A percentile compares a stretch with the other conserved stretches of the same genome.
phyloP scores from a whole-genome alignment of 2,113 vertebrate species.

The Platichthys flesus region DNA sequence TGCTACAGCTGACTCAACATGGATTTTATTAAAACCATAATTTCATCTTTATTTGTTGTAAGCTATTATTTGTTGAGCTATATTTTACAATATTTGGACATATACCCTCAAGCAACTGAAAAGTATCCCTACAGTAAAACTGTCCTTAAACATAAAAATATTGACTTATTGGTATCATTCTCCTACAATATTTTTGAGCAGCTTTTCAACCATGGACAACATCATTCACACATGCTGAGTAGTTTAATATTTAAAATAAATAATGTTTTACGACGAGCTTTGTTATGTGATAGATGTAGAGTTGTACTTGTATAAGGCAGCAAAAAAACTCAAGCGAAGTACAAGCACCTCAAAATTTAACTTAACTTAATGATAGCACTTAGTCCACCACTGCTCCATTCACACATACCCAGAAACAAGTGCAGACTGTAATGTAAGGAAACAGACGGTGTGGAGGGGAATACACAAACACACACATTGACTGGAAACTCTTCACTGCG shows the following conservation, averaged over 20 bases:
- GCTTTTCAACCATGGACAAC: neutral
- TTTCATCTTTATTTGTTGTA: too few relatives aligned
- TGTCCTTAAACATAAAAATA: too few relatives aligned
- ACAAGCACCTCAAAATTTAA: neutral
- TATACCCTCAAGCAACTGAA: too few relatives aligned
- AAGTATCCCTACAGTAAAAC: too few relatives aligned
- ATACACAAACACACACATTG: neutral
- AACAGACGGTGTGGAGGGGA: neutral
- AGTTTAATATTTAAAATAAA: too few relatives aligned
- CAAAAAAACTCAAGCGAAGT: neutral
- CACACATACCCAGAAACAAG: neutral
- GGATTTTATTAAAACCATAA: too few relatives aligned
- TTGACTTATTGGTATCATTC: too few relatives aligned
- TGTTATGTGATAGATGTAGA: neutral
- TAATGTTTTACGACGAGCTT: neutral
- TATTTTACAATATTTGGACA: too few relatives aligned
- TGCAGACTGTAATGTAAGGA: slow-evolving; percentile 16
- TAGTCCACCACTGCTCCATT: slow-evolving; percentile 3
- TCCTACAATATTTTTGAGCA: neutral
- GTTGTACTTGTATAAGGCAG: neutral
- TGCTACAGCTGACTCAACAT: too few relatives aligned
- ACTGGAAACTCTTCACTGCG: slow-evolving; percentile 20
- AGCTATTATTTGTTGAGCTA: too few relatives aligned
- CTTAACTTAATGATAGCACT: neutral
- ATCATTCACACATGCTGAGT: too few relatives aligned